Conservation (phyloP, 2,113 vertebrate genomes). For the Chaenogobius annularis region DNA sequence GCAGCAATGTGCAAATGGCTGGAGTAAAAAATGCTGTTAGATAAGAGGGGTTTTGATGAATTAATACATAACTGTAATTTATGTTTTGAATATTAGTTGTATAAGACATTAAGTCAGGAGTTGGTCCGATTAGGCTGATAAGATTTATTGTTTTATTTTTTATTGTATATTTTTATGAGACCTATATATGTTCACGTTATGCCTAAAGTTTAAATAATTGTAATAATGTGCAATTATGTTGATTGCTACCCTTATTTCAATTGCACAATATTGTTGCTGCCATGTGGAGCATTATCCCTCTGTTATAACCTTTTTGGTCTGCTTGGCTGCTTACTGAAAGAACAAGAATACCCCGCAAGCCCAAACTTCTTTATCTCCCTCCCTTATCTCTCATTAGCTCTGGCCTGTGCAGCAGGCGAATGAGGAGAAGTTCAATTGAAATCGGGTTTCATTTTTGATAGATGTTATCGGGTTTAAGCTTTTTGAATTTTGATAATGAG, state of each 20-base stretch:
- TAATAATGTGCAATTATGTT: neutral
- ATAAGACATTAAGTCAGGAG: neutral
- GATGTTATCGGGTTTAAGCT: slow-evolving; percentile 64
- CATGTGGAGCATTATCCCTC: slow-evolving; percentile 31
- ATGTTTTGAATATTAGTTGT: neutral
- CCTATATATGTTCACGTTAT: neutral
- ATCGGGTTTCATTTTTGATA: slow-evolving; percentile 63
- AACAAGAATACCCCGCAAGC: slow-evolving; percentile 34
- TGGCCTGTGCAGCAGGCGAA: slow-evolving; percentile 47
- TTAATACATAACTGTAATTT: neutral
- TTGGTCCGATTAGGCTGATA: neutral
- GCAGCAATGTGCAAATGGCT: slow-evolving; percentile 2
- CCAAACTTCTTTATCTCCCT: slow-evolving; percentile 53
- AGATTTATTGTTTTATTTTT: too few relatives aligned
- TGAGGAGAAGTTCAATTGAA: slow-evolving; percentile 55
- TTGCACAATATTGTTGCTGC: neutral
- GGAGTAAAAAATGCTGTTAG: neutral
- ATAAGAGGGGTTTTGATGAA: neutral
- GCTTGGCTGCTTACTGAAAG: slow-evolving; percentile 37
- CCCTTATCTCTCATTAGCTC: slow-evolving; percentile 69
- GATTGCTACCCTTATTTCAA: neutral
- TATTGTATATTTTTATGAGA: too few relatives aligned
- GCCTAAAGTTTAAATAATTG: neutral
- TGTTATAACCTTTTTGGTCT: slow-evolving; percentile 36
- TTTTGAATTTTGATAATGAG: slow-evolving; percentile 70